Base-by-base conservation (phyloP, 2,888 invertebrate species). In the Matsumyia berberina region DNA sequence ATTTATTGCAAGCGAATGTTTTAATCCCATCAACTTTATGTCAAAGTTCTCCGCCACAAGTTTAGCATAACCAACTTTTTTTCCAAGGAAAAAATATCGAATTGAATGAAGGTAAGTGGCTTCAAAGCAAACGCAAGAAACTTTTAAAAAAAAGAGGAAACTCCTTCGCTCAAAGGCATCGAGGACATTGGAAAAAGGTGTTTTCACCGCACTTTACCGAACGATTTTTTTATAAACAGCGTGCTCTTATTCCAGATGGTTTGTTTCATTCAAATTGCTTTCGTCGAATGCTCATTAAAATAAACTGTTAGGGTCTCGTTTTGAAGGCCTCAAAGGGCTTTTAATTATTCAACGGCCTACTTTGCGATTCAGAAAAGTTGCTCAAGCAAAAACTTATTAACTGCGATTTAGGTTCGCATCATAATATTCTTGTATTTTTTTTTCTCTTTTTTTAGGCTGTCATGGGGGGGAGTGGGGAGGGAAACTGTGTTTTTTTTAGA, bases 281-380 rank as follows among this genome's bases (percentile, higher is more conserved):
- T 31, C 37, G 49, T 51, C 11, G 46, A 29, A 49, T 60, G 24
- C 51, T 51, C 72, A 62, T 72, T 72, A 60, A 29, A 60, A 60
- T 58, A 35, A 58, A 31, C 33, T 9, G 12, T 44, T 29, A 15
- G 37, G 17, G 11, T 66, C n/a, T n/a, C 29, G 24, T 24, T 51
- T 66, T 29, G 9, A 33, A 7, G 7, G 37, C 15, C 24, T 24
- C 24, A 24, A 37, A 39, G 0, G 29, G 37, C 17, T 55, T 53
- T 66, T 42, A 67, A 67, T 67, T 53, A 67, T 53, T 42, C 42
- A 31, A 42, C 53, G 51, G 66, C 46, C 42, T 31, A 42, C 42
- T 42, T 53, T 39, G 29, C 31, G 29, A 55, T 55, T 67, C 53
- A 67, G n/a, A 17, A 46, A 46, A 19, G 9, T 8, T 11, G 11